Base-by-base conservation (phyloP, 1,140 invertebrate genomes). In the Hypsibius dujardini region DNA sequence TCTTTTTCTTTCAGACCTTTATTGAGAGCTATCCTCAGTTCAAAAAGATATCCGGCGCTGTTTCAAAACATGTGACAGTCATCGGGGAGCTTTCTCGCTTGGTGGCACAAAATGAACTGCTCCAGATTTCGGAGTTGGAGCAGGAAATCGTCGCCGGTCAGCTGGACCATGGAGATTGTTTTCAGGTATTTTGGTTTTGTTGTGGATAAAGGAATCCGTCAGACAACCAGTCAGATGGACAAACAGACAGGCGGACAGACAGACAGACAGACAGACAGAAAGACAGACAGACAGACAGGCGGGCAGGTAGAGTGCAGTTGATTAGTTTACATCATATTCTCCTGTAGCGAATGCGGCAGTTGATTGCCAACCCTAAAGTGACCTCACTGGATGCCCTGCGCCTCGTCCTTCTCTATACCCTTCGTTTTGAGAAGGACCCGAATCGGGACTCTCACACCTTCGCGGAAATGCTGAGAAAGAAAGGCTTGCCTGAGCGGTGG, bases 31-130 rank as follows among this genome's bases (percentile, higher is more conserved):
- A 98, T 84, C 95, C 95, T 0, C 87, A 97, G 75, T 98, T 98
- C 78, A 97, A 96, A 83, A 98, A 98, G 86, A 92, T 98, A 86
- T 95, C 92, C 0, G 95, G 95, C 45, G 96, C 94, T 1, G 93
- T 98, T 12, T 87, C 91, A 1, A 98, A 97, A 81, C 95, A 98
- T 82, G 89, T 98, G 45, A 93, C 90, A 3, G 85, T 98, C 69
- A 90, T 98, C 62, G 91, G 92, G 15, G 94, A 98, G 81, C 79
- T 99, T 62, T 95, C 92, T 1, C 84, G 87, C 14, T 79, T 90
- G 59, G 91, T 97, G 59, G 85, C 84, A 14, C 84, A 84, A 42
- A 83, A 89, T 74, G 85, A 86, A 77, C 82, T 98, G 47, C 83
- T 98, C 70, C 87, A 92, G 79, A 86, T 98, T 28, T 97, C 94